Evolutionary conservation across 1,140 invertebrate species (phyloP), one percentile per base, ranked within the genome.

Genomic region (Macrocentrus cingulum): DNA sequence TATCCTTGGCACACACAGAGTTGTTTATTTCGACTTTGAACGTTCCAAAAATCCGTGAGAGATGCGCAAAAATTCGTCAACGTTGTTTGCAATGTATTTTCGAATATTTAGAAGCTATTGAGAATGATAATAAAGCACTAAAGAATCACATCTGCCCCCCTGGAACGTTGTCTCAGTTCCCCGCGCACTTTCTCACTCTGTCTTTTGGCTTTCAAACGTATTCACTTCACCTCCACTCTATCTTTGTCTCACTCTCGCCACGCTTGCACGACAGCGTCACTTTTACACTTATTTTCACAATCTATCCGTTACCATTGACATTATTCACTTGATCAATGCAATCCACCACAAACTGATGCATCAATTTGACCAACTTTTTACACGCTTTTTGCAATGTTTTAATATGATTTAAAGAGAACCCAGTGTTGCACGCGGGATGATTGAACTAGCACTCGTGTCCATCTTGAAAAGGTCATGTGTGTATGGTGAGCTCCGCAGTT

Each of bases 381-480:
- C 2, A n/a, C 4, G 7, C 22, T 23, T 42, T 22, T 7, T 32
- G 18, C 13, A 13, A 32, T n/a, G 22, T 48, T 16, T 32, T 32
- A 29, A 20, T 11, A 20, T 16, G 25, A 15, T 32, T 6, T 45
- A 16, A 37, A 50, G 54, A 59, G 23, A 19, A 46, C 23, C 48
- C 48, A 48, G 56, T 55, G 55, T 62, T 46, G 65, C 62, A 71
- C 63, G 64, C 70, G 67, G 63, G 61, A 59, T 67, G 62, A 64
- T 63, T 49, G 39, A 50, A 66, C 67, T 64, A 66, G 66, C 66
- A 67, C 71, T 78, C 69, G 72, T 74, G 67, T 77, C 76, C 76
- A 78, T 79, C 71, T 79, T 80, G 76, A 74, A 80, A 80, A 80
- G 77, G 77, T 80, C 77, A 79, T 80, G 75, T 79, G 68, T 68